Evolutionary conservation across 1,140 invertebrate genomes (phyloP), one percentile per base, ranked within the genome.

Genomic region (Maconellicoccus hirsutus): DNA sequence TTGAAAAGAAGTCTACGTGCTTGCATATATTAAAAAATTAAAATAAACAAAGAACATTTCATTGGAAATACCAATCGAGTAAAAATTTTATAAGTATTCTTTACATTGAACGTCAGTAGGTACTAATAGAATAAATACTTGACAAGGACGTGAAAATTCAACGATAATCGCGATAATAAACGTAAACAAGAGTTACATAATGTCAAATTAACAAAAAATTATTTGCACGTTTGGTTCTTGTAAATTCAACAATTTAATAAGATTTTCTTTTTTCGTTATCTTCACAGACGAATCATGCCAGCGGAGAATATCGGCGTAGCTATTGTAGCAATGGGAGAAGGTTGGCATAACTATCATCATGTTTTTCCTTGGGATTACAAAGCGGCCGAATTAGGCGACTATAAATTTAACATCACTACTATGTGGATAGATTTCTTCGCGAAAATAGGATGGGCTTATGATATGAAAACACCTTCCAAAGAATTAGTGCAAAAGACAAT

Each of bases 321-420:
- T 0, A 78, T 91, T 21, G 84, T 86, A 19, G 85, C 90, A 0
- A 77, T 90, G 12, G 90, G 91, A 0, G 90, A 93, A 79, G 93
- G 93, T 23, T 95, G 92, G 87, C 94, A 96, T 78, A 97, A 96
- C 80, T 98, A 93, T 80, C 94, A 98, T 78, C 95, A 98, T 77
- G 91, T 92, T 0, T 87, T 97, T 81, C 94, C 95, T 0, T 91
- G 91, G 86, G 94, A 97, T 78, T 94, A 95, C 82, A 90, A 92
- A 77, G 87, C 90, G 0, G 83, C 89, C 4, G 91, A 93, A 77
- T 80, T 92, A 0, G 89, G 92, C 38, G 84, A 86, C 75, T 91
- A 89, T 80, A 83, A 82, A 14, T 79, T 88, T 16, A 97, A 96
- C 76, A 81, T 89, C 59, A 94, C 92, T 0, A 92, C 88, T 0